Evolutionary conservation across 2,797 vertebrate genomes (phyloP).

Genomic region (Anas flavirostris): DNA sequence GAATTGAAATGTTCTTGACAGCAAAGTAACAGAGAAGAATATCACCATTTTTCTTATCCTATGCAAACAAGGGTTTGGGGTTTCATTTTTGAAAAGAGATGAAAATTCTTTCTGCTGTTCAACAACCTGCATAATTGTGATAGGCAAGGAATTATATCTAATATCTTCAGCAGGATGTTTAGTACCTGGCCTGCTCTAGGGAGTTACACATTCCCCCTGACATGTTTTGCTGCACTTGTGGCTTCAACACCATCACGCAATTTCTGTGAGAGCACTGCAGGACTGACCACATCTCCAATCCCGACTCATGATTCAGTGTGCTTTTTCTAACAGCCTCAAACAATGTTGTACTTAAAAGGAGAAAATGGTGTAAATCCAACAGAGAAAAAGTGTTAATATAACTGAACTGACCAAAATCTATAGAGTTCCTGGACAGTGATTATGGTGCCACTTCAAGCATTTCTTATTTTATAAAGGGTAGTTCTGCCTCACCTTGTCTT

Average conservation of each 20-base stretch:
- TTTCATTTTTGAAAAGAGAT: background rate
- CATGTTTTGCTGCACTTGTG: accelerated
- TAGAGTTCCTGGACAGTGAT: background rate
- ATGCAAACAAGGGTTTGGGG: background rate
- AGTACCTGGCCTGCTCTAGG: background rate
- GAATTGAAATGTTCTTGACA: background rate
- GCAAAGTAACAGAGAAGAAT: background rate
- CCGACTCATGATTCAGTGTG: accelerated
- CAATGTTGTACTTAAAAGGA: background rate
- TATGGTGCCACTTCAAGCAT: background rate
- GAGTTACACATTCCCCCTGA: background rate
- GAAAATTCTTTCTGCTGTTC: accelerated
- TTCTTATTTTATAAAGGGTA: background rate
- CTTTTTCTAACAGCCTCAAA: background rate
- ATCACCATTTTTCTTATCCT: background rate
- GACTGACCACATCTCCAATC: accelerated
- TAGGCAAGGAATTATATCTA: background rate
- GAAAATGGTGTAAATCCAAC: background rate
- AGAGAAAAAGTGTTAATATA: background rate
- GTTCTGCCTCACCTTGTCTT: background rate
- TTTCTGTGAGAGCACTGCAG: background rate
- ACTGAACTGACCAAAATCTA: background rate
- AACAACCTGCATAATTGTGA: accelerated
- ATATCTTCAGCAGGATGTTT: background rate
- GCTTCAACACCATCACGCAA: background rate